Evolutionary conservation across 2,113 vertebrate species (phyloP).

Genomic region (Odocoileus hemionus): DNA sequence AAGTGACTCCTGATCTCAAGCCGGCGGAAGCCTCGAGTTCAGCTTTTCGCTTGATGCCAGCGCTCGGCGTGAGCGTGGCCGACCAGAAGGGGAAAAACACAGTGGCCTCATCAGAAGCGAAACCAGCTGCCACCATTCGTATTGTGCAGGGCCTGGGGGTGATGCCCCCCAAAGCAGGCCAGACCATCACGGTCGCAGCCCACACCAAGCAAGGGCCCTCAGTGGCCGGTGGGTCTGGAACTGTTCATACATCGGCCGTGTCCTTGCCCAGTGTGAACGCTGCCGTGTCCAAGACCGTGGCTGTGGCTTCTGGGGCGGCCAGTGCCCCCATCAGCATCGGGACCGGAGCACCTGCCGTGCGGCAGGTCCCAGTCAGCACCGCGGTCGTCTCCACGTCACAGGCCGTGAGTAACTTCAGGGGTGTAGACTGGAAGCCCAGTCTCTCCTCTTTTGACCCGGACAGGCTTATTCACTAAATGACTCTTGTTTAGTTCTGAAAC

Average conservation of each 20-base stretch:
- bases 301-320: conserved; percentile 82
- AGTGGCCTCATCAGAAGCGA: conserved; percentile 85
- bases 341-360: conserved; percentile 86
- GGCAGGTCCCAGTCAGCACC: conserved; percentile 92
- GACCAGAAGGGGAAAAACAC: conserved; percentile 91
- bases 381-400: conserved; percentile 90
- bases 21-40: conserved; percentile 83
- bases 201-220: conserved; percentile 85
- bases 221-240: conserved; percentile 75
- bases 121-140: conserved; percentile 90
- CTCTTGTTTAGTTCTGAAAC: not conserved
- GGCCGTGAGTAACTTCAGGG: conserved; percentile 83
- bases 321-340: conserved; percentile 87
- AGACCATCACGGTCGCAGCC: conserved; percentile 89
- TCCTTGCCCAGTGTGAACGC: conserved; percentile 86
- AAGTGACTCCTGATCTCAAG: conserved; percentile 89
- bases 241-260: conserved; percentile 83
- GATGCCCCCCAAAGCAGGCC: conserved; percentile 91
- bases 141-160: conserved; percentile 96
- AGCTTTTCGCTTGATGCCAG: conserved; percentile 94
- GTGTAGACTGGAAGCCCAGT: not conserved
- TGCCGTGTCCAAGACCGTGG: conserved; percentile 86
- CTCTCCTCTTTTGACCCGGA: not conserved
- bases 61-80: conserved; percentile 89
- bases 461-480: not conserved